Percentiles rank a stretch among this genome's conserved stretches.
phyloP scores from a whole-genome alignment of 2,797 vertebrate species.

The Tapera naevia region DNA sequence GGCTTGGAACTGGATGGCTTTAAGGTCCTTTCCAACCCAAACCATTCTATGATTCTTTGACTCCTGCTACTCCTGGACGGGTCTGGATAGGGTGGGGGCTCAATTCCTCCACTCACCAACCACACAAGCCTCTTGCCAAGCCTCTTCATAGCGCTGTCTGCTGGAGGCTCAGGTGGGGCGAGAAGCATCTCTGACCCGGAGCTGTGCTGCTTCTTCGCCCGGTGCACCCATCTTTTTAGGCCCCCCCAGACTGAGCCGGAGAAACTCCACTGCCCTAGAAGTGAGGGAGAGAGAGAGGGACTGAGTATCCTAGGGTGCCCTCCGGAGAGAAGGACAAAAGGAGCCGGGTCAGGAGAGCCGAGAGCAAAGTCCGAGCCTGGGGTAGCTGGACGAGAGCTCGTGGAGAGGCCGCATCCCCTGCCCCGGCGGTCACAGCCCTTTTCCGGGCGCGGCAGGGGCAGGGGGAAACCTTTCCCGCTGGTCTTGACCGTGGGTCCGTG shows the following conservation, averaged over 20 bases:
- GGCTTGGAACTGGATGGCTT: too few relatives aligned
- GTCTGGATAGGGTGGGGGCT: too few relatives aligned
- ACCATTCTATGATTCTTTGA: too few relatives aligned
- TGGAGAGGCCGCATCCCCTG: not conserved
- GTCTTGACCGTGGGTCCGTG: too few relatives aligned
- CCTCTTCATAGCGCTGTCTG: not conserved
- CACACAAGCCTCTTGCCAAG: not conserved
- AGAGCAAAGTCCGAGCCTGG: constrained; percentile 9
- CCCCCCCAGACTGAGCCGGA: not conserved
- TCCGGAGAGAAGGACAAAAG: not conserved
- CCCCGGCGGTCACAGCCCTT: not conserved
- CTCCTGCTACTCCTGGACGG: too few relatives aligned
- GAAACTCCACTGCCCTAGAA: not conserved
- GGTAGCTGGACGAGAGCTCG: not conserved
- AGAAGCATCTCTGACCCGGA: not conserved
- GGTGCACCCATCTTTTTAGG: too few relatives aligned
- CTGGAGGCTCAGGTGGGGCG: not conserved
- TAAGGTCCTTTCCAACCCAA: too few relatives aligned
- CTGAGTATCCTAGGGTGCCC: not conserved
- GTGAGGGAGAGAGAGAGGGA: not conserved
- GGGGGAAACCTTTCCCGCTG: too few relatives aligned
- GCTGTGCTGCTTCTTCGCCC: not conserved
- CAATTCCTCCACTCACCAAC: not conserved
- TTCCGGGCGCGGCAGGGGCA: not conserved
- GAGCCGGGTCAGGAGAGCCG: not conserved